Percentiles rank a stretch among this genome's conserved stretches.
Evolutionary conservation across 2,113 vertebrate genomes (phyloP).

Genomic region (Phaethon lepturus): DNA sequence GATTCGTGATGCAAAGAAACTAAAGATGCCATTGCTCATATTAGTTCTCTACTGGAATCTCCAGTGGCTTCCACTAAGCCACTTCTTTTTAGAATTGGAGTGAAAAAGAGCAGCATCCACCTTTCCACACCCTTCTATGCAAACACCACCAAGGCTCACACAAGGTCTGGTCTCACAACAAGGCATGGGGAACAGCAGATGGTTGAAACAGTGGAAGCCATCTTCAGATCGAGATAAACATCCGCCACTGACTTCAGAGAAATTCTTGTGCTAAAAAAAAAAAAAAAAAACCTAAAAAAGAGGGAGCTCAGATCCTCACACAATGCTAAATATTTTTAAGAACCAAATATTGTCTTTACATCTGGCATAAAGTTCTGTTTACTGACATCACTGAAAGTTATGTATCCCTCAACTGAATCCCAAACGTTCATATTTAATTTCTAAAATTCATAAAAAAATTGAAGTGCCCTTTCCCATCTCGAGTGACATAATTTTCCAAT

Average conservation of each 20-base stretch:
- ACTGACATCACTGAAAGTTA: not conserved
- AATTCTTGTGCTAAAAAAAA: not conserved
- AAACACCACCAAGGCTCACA: not conserved
- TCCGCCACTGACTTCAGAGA: accelerated
- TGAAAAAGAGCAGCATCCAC: not conserved
- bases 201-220: not conserved
- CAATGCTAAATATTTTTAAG: accelerated
- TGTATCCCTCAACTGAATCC: not conserved
- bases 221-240: not conserved
- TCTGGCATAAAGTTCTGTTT: not conserved
- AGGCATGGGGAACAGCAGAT: not conserved
- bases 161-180: not conserved
- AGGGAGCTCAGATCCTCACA: not conserved
- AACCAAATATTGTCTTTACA: not conserved
- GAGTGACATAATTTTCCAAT: not conserved
- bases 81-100: not conserved
- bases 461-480: not conserved
- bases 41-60: not conserved
- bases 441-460: not conserved
- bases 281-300: not conserved
- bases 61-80: accelerated
- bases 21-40: not conserved
- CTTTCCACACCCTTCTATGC: not conserved
- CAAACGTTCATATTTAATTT: not conserved
- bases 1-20: not conserved